These are phyloP conservation scores for Tokudaia tokunoshimensis DNA, from an alignment of 2,797 vertebrate species.

Conservation along the genomic window DNA sequence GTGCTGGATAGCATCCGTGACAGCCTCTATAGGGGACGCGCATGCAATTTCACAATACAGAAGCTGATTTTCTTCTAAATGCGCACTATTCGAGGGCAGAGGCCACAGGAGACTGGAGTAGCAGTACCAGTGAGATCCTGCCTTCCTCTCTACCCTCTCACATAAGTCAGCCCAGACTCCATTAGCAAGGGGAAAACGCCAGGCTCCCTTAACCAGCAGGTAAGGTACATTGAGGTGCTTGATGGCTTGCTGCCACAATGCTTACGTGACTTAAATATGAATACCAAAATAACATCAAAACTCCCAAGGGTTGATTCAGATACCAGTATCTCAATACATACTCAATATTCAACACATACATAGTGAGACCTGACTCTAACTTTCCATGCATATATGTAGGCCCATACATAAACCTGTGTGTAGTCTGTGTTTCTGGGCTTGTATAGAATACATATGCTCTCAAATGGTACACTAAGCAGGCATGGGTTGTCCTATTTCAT, in stretches of 20 bases:
- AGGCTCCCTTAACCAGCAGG: not conserved
- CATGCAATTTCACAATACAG: not conserved
- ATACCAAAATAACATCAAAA: not conserved
- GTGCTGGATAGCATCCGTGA: not conserved
- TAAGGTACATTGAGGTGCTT: not conserved
- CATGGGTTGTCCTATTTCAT: not conserved
- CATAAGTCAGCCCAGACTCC: not conserved
- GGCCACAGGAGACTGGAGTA: not conserved
- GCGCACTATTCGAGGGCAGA: not conserved
- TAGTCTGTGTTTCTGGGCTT: not conserved
- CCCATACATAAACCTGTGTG: no score
- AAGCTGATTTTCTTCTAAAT: not conserved
- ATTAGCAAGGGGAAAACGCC: no score
- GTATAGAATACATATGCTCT: not conserved
- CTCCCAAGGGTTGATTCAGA: not conserved
- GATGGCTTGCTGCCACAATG: not conserved
- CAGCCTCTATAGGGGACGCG: not conserved
- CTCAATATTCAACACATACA: not conserved
- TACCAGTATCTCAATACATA: not conserved
- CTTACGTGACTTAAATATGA: not conserved
- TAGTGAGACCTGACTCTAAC: not conserved
- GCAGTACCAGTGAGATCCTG: no score
- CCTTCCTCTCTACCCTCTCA: not conserved
- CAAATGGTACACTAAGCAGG: conserved; percentile 30
- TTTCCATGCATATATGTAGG: not conserved